Base-by-base conservation (phyloP, 2,888 invertebrate genomes). In the Thereva unica region DNA sequence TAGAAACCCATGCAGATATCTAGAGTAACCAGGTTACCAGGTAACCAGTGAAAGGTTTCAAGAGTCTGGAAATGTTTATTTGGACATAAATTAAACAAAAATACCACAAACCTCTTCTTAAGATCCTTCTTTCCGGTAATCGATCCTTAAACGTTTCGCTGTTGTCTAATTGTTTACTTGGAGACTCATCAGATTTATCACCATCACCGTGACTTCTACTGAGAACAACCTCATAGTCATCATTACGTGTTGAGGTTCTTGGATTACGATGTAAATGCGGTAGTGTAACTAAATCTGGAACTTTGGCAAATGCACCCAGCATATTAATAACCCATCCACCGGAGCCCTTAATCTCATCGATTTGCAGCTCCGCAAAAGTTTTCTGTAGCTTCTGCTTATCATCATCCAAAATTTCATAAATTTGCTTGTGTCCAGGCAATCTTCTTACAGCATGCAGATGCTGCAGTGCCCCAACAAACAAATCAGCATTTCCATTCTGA, bases 361-460 rank as follows among this genome's bases (percentile, higher is more conserved):
- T 85, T 76, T 94, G 89, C 70, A 96, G 80, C 73, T 95, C 93
- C 4, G 92, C 92, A 76, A 97, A 95, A 0, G 95, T 95, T 76
- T 87, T 88, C 72, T 90, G 89, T 70, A 95, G 78, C 37, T 90
- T 91, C 72, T 86, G 85, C 7, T 87, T 85, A 71, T 89, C 87
- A 0, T 85, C 85, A 68, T 89, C 88, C 1, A 90, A 83, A 2
- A 95, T 87, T 10, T 93, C 81, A 76, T 86, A 91, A 50, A 89
- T 80, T 73, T 88, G 86, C 67, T 86, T 87, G 72, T 93, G 92
- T 68, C 88, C 85, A 68, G 87, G 85, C 3, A 73, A 71, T 47
- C 70, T 72, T 53, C 77, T 78, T 34, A 80, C 74, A 10, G 79
- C 73, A 71, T 78, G 77, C 34, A 75, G 69, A 44, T 77, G 76